Evolutionary conservation across 2,797 vertebrate species (phyloP).

Genomic region (Triplophysa yarkandensis): DNA sequence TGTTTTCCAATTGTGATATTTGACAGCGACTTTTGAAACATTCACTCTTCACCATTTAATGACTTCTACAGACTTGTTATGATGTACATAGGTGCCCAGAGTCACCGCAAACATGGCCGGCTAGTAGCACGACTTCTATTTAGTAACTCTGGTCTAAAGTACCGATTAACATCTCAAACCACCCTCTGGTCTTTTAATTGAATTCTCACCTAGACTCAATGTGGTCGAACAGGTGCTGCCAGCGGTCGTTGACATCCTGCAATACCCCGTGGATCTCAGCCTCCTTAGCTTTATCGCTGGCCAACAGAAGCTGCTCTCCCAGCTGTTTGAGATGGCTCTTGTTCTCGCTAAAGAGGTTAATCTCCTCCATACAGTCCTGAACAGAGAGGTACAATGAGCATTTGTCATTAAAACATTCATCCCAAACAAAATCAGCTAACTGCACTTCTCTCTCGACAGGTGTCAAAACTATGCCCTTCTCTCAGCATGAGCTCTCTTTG

Average conservation of each 20-base stretch:
- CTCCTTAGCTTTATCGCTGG: conserved; percentile 81
- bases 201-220: conserved; percentile 87
- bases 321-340: conserved; percentile 89
- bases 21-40: no score
- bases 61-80: no score
- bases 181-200: not conserved
- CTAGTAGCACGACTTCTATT: no score
- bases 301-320: conserved; percentile 85
- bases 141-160: no score
- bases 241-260: conserved; percentile 85
- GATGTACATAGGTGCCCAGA: no score
- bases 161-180: no score
- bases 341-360: conserved; percentile 90
- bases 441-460: conserved; percentile 36
- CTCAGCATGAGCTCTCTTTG: conserved; percentile 29
- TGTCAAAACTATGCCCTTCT: conserved; percentile 40
- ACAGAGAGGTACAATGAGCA: conserved; percentile 26
- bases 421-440: conserved; percentile 38
- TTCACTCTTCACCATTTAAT: no score
- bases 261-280: conserved; percentile 85
- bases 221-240: conserved; percentile 89
- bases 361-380: conserved; percentile 97
- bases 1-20: no score
- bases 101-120: no score
- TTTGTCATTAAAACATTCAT: conserved; percentile 31